Percentiles rank a stretch among this genome's conserved stretches.
phyloP scores from a whole-genome alignment of 2,113 vertebrate species.

The Mobula hypostoma region DNA sequence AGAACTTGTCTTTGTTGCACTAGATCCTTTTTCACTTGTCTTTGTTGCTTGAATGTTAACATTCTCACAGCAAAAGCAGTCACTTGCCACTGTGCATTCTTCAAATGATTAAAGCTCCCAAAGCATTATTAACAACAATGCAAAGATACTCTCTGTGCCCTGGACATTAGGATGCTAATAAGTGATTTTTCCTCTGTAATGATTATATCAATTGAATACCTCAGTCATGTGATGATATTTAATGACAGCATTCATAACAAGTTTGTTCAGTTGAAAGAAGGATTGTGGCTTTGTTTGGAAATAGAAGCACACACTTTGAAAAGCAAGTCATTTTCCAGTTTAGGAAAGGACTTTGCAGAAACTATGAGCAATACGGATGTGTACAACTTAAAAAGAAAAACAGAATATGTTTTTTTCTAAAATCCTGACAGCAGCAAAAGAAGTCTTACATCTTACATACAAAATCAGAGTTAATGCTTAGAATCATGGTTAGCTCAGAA shows the following conservation, averaged over 20 bases:
- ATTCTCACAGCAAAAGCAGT: neutral
- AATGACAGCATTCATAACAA: neutral
- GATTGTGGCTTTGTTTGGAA: neutral
- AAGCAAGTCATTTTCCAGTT: neutral
- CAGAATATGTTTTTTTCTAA: neutral
- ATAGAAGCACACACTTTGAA: neutral
- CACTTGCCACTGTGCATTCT: neutral
- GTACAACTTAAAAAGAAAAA: neutral
- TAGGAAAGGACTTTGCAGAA: neutral
- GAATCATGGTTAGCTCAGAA: neutral
- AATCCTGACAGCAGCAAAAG: neutral
- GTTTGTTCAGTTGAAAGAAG: neutral
- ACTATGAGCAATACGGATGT: neutral
- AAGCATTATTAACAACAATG: neutral
- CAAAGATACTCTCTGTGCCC: neutral
- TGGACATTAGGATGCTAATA: neutral
- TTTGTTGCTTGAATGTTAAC: too few relatives aligned
- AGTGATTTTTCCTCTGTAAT: neutral
- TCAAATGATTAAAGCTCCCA: neutral
- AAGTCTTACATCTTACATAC: neutral
- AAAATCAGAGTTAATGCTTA: neutral
- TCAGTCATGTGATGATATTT: neutral
- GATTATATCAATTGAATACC: neutral
- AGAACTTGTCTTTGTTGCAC: too few relatives aligned
- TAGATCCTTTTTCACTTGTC: too few relatives aligned